Conservation (phyloP, 1,140 invertebrate species). For the Stegodyphus dumicola region DNA sequence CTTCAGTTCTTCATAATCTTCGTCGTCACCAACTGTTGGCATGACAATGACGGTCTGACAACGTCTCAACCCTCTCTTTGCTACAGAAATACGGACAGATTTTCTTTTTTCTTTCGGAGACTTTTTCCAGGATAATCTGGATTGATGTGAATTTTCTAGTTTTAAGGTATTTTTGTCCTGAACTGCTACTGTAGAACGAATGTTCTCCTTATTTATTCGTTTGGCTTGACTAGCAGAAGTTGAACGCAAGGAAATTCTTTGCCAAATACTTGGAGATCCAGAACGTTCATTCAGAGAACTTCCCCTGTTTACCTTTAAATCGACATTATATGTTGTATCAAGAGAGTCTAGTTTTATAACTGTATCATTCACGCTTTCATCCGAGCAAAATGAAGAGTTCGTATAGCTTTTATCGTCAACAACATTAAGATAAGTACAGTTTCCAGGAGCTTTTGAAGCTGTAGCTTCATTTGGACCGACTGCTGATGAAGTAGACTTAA, state of each 20-base stretch:
- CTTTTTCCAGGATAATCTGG: not conserved
- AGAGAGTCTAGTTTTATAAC: not conserved
- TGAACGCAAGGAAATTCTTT: constrained; percentile 32
- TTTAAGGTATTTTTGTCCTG: not conserved
- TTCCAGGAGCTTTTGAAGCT: not conserved
- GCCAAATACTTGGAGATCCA: not conserved
- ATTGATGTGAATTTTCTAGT: not conserved
- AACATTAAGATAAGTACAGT: not conserved
- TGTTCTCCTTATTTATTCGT: constrained; percentile 21
- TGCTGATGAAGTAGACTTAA: not conserved
- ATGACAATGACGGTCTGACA: constrained; percentile 56
- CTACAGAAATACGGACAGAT: constrained; percentile 40
- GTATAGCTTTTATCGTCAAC: not conserved
- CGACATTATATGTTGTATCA: not conserved
- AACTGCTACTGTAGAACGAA: constrained; percentile 1
- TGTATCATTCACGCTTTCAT: not conserved
- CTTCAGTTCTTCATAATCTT: constrained; percentile 24
- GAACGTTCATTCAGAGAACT: not conserved
- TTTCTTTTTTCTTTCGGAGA: constrained; percentile 17
- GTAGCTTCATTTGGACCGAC: not conserved
- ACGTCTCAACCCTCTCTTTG: constrained; percentile 22
- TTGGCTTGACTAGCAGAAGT: constrained; percentile 28
- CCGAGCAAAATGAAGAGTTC: not conserved
- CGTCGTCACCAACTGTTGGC: constrained; percentile 50
- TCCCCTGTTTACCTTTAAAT: not conserved